Percentiles rank a stretch among this genome's conserved stretches.
Evolutionary conservation across 2,113 vertebrate species (phyloP).

Genomic region (Solea solea): DNA sequence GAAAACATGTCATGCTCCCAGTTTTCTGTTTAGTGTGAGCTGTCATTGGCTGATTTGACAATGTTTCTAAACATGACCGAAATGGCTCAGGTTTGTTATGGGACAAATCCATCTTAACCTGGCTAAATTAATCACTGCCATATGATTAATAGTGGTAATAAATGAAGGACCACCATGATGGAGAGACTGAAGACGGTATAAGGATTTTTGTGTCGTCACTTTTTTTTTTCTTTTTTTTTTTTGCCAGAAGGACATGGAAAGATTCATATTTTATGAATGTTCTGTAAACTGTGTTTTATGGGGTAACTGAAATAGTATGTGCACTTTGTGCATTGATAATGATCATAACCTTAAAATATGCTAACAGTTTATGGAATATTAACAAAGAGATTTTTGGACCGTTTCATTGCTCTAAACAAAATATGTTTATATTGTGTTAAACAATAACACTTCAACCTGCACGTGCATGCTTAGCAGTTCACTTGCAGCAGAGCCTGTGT

Average conservation of each 20-base stretch:
- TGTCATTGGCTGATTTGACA: conserved; percentile 68
- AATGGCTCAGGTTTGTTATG: conserved; percentile 52
- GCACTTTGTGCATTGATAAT: neutral
- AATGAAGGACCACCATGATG: conserved; percentile 66
- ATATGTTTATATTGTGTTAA: conserved; percentile 2
- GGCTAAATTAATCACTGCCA: conserved; percentile 65
- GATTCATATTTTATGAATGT: neutral
- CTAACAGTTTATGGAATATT: neutral
- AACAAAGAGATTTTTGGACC: neutral
- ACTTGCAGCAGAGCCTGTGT: neutral
- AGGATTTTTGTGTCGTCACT: neutral
- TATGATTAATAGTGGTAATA: conserved; percentile 69
- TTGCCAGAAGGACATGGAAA: conserved; percentile 16
- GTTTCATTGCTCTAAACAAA: neutral
- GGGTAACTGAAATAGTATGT: neutral
- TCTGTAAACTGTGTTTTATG: conserved; percentile 1
- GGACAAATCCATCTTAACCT: conserved; percentile 44
- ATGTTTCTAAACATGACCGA: conserved; percentile 68
- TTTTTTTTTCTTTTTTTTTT: conserved; percentile 20
- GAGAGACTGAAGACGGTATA: conserved; percentile 22
- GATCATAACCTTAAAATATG: conserved; percentile 1
- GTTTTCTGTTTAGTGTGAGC: conserved; percentile 60
- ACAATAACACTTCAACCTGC: neutral
- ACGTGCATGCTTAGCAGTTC: neutral
- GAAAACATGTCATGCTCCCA: conserved; percentile 36